A percentile compares a stretch with the other conserved stretches of the same genome.
Evolutionary conservation across 2,113 vertebrate genomes (phyloP).

Genomic region (Corapipo altera): DNA sequence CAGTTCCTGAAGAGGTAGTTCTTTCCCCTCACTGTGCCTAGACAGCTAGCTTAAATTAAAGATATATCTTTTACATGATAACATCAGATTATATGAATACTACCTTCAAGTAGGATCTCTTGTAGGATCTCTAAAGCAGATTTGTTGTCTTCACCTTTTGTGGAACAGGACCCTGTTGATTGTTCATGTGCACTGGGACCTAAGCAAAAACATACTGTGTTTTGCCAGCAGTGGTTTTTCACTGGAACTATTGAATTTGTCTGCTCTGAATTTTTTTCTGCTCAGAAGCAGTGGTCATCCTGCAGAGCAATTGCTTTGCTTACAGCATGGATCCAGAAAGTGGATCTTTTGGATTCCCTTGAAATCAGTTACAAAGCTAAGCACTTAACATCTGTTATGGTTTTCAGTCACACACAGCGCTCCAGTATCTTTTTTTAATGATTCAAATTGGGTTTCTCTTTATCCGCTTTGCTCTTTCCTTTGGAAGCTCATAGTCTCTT

Average conservation of each 20-base stretch:
- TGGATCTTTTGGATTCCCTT: background rate
- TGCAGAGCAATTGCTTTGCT: background rate
- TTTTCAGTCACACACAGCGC: background rate
- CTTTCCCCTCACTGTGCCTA: background rate
- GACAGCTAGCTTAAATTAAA: background rate
- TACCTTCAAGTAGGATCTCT: background rate
- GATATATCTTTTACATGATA: background rate
- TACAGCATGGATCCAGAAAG: background rate
- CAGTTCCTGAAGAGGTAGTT: background rate
- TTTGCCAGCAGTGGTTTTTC: background rate
- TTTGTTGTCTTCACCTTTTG: background rate
- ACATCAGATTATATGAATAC: background rate
- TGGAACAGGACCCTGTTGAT: background rate
- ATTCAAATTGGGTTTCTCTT: background rate
- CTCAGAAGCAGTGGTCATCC: background rate
- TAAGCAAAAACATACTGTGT: background rate
- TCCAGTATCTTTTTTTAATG: background rate
- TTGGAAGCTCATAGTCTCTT: background rate
- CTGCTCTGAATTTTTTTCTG: background rate
- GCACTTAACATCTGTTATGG: background rate
- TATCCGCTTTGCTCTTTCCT: background rate
- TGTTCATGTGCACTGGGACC: background rate
- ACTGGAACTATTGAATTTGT: background rate
- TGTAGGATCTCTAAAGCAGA: background rate
- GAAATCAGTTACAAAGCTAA: background rate